Conservation (phyloP, 2,797 vertebrate species). For the Mallotus villosus region DNA sequence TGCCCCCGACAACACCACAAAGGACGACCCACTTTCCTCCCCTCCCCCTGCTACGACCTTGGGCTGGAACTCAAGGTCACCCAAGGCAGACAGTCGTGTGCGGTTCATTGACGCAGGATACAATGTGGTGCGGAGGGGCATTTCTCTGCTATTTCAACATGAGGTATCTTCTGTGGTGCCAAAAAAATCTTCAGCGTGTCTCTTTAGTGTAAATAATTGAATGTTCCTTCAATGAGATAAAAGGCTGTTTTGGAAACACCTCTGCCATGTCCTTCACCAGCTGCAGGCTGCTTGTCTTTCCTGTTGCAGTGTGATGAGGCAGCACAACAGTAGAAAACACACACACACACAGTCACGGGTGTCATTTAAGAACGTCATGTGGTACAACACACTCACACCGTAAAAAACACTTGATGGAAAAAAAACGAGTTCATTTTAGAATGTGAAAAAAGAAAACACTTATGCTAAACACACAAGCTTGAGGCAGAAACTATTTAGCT, state of each 20-base stretch:
- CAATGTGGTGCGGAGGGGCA: too few species aligned
- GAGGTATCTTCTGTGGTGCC: not conserved
- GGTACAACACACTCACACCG: too few species aligned
- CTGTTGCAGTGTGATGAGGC: not conserved
- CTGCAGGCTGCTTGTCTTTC: not conserved
- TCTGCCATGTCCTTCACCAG: not conserved
- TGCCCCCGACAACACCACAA: slow-evolving; percentile 19
- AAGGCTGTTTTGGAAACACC: not conserved
- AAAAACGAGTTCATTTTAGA: too few species aligned
- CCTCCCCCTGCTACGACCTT: slow-evolving; percentile 2
- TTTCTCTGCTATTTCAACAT: not conserved
- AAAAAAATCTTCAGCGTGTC: not conserved
- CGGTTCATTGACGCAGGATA: not conserved
- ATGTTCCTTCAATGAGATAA: not conserved
- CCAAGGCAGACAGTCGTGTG: not conserved
- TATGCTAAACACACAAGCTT: too few species aligned
- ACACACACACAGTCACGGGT: not conserved
- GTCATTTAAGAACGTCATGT: too few species aligned
- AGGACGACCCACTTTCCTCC: slow-evolving; percentile 25
- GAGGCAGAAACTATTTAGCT: too few species aligned
- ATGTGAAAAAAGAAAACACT: too few species aligned
- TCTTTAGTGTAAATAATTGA: not conserved
- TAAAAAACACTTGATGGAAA: too few species aligned
- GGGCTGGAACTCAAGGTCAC: not conserved
- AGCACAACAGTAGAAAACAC: not conserved